Percentiles rank a stretch among this genome's conserved stretches.
phyloP scores from a whole-genome alignment of 1,140 invertebrate species.

The Drosophila erecta region DNA sequence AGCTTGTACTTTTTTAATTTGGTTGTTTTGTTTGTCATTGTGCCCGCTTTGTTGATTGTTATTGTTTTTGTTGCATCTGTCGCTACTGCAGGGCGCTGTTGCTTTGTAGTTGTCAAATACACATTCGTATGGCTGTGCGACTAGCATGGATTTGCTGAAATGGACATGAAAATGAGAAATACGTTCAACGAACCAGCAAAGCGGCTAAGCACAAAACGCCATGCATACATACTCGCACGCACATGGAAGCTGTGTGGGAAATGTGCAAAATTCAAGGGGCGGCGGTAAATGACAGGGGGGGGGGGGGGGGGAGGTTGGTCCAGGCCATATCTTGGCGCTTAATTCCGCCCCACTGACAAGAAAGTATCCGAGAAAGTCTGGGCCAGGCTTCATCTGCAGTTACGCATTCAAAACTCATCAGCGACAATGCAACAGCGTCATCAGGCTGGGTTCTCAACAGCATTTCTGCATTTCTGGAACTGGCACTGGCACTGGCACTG shows the following conservation, averaged over 20 bases:
- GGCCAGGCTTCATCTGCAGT: constrained; percentile 46
- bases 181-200: constrained; percentile 78
- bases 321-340: constrained; percentile 4
- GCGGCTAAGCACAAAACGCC: constrained; percentile 49
- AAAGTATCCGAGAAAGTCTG: constrained; percentile 43
- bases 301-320: background rate
- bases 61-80: constrained; percentile 21
- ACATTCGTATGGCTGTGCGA: constrained; percentile 61
- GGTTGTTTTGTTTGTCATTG: constrained; percentile 74
- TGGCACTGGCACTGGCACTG: constrained; percentile 42
- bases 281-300: background rate
- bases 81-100: constrained; percentile 32
- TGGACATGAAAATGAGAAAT: constrained; percentile 82
- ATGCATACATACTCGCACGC: constrained; percentile 16
- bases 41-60: constrained; percentile 42
- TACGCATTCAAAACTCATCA: constrained; percentile 76
- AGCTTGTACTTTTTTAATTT: constrained; percentile 69
- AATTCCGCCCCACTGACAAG: constrained; percentile 34
- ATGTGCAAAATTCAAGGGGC: background rate
- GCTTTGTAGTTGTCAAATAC: constrained; percentile 75
- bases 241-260: constrained; percentile 4
- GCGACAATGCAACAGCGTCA: constrained; percentile 34
- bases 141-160: constrained; percentile 71
- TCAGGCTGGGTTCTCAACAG: constrained; percentile 38
- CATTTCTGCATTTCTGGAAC: constrained; percentile 17